Conservation (phyloP, 1,140 invertebrate species). For the Acromyrmex heyeri region DNA sequence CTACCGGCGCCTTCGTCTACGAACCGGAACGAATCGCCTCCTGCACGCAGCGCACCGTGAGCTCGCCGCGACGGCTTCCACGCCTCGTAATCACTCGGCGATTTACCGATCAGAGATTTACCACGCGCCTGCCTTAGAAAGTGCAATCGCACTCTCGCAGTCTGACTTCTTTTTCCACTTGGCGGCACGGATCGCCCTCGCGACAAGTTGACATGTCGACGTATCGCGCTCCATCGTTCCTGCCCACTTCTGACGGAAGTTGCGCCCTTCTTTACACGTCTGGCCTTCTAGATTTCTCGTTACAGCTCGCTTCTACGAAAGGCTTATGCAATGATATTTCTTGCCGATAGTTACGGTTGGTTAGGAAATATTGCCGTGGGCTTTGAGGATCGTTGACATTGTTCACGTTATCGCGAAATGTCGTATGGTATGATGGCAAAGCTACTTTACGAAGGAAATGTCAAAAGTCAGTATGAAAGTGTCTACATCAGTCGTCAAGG, state of each 20-base stretch:
- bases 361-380: conserved; percentile 32
- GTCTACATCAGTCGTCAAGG: neutral
- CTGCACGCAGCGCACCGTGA: conserved; percentile 63
- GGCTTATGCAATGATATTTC: conserved; percentile 54
- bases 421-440: conserved; percentile 28
- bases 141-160: conserved; percentile 53
- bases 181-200: neutral
- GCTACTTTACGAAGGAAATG: conserved; percentile 3
- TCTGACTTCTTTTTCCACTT: conserved; percentile 29
- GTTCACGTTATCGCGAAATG: conserved; percentile 38
- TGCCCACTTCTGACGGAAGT: conserved; percentile 51
- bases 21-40: conserved; percentile 74
- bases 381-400: conserved; percentile 52
- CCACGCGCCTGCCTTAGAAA: conserved; percentile 67
- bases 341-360: conserved; percentile 52
- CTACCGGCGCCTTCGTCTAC: conserved; percentile 58
- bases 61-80: conserved; percentile 30
- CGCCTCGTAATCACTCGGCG: conserved; percentile 67
- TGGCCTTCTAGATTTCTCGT: conserved; percentile 49
- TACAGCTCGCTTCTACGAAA: conserved; percentile 44
- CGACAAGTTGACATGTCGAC: conserved; percentile 46
- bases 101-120: conserved; percentile 69
- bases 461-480: conserved; percentile 8
- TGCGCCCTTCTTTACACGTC: conserved; percentile 50
- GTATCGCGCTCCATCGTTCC: conserved; percentile 51